Percentiles rank a stretch among this genome's conserved stretches.
These are phyloP conservation scores for Caenorhabditis imperialis DNA, from an alignment of 2,888 invertebrate genomes.

Conservation along the genomic window DNA sequence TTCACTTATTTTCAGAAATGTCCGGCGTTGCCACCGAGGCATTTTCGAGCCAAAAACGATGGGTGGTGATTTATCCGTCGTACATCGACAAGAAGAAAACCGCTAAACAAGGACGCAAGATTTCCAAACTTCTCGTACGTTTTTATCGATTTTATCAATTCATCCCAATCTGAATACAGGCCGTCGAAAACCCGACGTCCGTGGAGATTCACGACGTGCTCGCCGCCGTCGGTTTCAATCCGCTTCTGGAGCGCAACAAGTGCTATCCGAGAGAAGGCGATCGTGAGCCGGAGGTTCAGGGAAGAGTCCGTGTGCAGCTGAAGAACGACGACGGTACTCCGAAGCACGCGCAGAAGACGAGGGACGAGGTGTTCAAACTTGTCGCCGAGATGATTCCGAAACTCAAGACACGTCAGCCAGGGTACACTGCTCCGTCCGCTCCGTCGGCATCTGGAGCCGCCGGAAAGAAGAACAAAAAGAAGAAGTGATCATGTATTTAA, in stretches of 20 bases:
- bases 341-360: slow-evolving; percentile 57
- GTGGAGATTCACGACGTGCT: slow-evolving; percentile 95
- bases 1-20: too few species aligned
- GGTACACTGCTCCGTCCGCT: slow-evolving; percentile 54
- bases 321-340: slow-evolving; percentile 80
- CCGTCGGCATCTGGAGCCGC: slow-evolving; percentile 39
- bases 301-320: slow-evolving; percentile 92
- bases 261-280: slow-evolving; percentile 91
- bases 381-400: slow-evolving; percentile 76
- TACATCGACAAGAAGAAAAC: slow-evolving; percentile 95
- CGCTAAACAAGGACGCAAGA: slow-evolving; percentile 88
- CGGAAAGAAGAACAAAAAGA: slow-evolving; percentile 63
- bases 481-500: slow-evolving; percentile 45
- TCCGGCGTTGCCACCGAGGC: slow-evolving; percentile 26
- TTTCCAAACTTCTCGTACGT: slow-evolving; percentile 85
- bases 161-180: slow-evolving; percentile 79
- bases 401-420: slow-evolving; percentile 74
- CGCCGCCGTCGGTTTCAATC: slow-evolving; percentile 85
- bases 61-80: slow-evolving; percentile 96
- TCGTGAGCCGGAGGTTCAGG: slow-evolving; percentile 87
- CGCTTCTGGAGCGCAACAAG: slow-evolving; percentile 88
- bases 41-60: slow-evolving; percentile 79
- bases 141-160: slow-evolving; percentile 8
- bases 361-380: slow-evolving; percentile 65
- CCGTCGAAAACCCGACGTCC: slow-evolving; percentile 94